Conservation (phyloP, 92 coral and sea anemone species). For the Bergia puertoricense region DNA sequence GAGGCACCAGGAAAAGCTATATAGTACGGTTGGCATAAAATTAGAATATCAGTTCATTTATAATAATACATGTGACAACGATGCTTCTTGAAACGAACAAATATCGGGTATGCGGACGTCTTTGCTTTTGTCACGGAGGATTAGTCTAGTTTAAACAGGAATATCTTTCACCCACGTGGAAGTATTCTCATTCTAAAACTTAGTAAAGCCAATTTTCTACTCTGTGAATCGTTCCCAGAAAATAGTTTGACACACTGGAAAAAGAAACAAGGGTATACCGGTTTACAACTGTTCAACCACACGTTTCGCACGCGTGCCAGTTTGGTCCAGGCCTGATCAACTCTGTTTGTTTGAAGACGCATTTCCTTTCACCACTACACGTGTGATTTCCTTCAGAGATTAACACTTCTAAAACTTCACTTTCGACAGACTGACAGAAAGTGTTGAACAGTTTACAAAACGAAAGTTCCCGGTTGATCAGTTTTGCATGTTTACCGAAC, state of each 20-base stretch:
- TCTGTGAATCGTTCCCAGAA: constrained; percentile 8
- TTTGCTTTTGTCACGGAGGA: constrained; percentile 37
- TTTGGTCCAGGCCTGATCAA: not conserved
- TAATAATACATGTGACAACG: not conserved
- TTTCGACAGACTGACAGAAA: not conserved
- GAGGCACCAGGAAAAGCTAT: not conserved
- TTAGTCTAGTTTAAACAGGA: constrained; percentile 5
- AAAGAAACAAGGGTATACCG: not conserved
- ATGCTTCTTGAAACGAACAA: not conserved
- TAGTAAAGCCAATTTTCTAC: not conserved
- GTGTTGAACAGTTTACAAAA: not conserved
- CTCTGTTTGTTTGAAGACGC: constrained; percentile 3
- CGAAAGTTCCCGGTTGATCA: not conserved
- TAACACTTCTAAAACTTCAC: constrained; percentile 1
- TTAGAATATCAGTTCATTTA: not conserved
- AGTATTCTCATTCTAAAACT: constrained; percentile 8
- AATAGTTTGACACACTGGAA: not conserved
- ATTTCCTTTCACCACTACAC: constrained; percentile 12
- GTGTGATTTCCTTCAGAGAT: not conserved
- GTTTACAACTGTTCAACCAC: not conserved
- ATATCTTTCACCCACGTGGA: constrained; percentile 20
- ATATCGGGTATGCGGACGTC: constrained; percentile 10
- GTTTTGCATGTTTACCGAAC: not conserved
- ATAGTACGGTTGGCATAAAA: not conserved
- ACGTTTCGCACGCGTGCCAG: not conserved